These are phyloP conservation scores for Holacanthella duospinosa DNA, from an alignment of 2,888 invertebrate genomes.

Conservation along the genomic window DNA sequence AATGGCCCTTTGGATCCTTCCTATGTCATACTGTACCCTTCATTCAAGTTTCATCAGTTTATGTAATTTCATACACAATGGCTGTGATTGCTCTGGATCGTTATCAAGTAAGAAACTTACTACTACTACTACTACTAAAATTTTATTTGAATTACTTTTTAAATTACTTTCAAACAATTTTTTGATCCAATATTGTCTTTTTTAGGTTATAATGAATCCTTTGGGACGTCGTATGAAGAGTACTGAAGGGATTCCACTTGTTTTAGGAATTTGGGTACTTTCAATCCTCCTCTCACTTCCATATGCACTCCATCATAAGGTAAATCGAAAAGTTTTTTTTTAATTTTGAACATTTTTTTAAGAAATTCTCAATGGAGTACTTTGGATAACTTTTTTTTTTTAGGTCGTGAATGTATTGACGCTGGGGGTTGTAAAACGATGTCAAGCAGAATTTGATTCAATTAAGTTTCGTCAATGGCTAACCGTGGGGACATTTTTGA, in stretches of 20 bases:
- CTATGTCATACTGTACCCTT: constrained; percentile 43
- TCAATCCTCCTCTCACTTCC: constrained; percentile 41
- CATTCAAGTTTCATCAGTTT: constrained; percentile 42
- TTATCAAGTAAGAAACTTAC: constrained; percentile 42
- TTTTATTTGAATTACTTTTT: background rate
- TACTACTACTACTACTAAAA: constrained; percentile 16
- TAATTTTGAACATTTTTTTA: background rate
- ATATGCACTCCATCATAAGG: constrained; percentile 41
- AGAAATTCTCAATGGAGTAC: background rate
- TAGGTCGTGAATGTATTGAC: constrained; percentile 37
- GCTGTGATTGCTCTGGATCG: constrained; percentile 44
- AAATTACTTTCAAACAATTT: background rate
- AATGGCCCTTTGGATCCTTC: constrained; percentile 44
- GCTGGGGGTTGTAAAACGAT: constrained; percentile 38
- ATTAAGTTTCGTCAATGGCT: constrained; percentile 40
- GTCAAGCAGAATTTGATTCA: constrained; percentile 41
- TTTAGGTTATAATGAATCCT: constrained; percentile 42
- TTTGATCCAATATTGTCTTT: background rate
- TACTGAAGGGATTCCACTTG: constrained; percentile 40
- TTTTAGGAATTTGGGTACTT: constrained; percentile 41
- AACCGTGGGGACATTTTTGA: constrained; percentile 41
- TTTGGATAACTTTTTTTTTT: background rate
- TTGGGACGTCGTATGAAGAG: constrained; percentile 42
- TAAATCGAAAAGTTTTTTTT: constrained; percentile 15
- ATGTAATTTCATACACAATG: constrained; percentile 45